These are phyloP conservation scores for Premnoplex brunnescens DNA, from an alignment of 2,797 vertebrate species.

Conservation along the genomic window DNA sequence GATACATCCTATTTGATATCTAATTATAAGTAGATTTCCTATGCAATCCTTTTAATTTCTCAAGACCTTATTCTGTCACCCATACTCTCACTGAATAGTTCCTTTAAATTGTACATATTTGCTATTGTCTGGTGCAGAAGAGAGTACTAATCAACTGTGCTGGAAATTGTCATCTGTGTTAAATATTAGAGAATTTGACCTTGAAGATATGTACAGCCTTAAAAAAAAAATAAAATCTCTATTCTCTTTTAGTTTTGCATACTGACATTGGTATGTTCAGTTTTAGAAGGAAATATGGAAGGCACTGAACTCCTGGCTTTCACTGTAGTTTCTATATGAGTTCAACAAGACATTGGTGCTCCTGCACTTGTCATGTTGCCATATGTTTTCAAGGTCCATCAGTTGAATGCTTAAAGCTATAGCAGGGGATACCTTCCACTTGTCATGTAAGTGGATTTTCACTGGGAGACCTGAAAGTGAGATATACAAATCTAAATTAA, in stretches of 20 bases:
- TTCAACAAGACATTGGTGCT: not conserved
- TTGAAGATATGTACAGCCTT: not conserved
- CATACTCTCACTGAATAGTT: not conserved
- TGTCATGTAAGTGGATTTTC: not conserved
- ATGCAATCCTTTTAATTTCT: not conserved
- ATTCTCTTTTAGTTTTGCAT: not conserved
- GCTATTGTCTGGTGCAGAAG: not conserved
- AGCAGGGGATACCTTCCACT: not conserved
- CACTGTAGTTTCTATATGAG: not conserved
- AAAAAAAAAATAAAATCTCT: not conserved
- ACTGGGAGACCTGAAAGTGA: not conserved
- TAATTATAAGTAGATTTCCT: not conserved
- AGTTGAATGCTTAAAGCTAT: not conserved
- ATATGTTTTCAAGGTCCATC: not conserved
- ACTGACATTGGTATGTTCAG: fast-evolving
- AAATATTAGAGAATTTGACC: not conserved
- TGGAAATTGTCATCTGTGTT: not conserved
- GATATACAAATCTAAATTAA: not conserved
- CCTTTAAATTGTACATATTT: not conserved
- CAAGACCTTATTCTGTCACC: not conserved
- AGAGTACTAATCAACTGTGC: not conserved
- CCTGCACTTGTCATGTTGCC: fast-evolving
- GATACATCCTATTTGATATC: conserved; percentile 7
- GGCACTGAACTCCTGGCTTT: not conserved
- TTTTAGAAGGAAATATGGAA: not conserved